Evolutionary conservation across 30 jellyfish, hydroid and myxozoan species (phyloP).

Genomic region (Pelagia noctiluca): DNA sequence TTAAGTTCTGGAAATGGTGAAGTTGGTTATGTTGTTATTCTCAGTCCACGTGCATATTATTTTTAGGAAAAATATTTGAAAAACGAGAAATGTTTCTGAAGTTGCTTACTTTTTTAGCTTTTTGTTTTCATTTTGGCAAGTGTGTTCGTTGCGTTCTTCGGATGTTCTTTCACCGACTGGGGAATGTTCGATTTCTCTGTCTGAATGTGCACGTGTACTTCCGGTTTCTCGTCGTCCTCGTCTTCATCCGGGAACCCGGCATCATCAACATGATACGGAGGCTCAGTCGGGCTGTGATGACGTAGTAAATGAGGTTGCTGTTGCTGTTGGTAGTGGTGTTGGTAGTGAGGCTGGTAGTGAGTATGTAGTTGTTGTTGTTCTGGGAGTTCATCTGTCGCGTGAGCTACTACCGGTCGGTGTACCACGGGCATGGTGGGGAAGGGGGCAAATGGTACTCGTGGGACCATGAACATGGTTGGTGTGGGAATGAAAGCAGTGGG

Average conservation of each 20-base stretch:
- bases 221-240: conserved; percentile 99
- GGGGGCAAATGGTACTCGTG: conserved; percentile 32
- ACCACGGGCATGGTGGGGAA: conserved; percentile 64
- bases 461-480: conserved; percentile 59
- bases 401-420: conserved; percentile 1
- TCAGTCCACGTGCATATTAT: too few relatives aligned
- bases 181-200: conserved; percentile 87
- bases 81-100: too few relatives aligned
- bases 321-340: not conserved
- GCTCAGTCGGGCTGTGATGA: conserved; percentile 38
- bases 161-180: not conserved
- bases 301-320: not conserved
- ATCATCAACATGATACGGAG: conserved; percentile 51
- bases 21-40: too few relatives aligned
- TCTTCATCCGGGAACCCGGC: conserved; percentile 53
- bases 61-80: too few relatives aligned
- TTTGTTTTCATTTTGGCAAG: not conserved
- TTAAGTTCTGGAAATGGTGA: too few relatives aligned
- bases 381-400: conserved; percentile 17
- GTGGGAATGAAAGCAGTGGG: conserved; percentile 65
- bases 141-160: not conserved
- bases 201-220: conserved; percentile 98
- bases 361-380: not conserved
- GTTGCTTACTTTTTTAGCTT: too few relatives aligned
- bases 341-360: not conserved